Percentiles rank a stretch among this genome's conserved stretches.
phyloP scores from a whole-genome alignment of 2,888 invertebrate genomes.

The Diabrotica balteata region DNA sequence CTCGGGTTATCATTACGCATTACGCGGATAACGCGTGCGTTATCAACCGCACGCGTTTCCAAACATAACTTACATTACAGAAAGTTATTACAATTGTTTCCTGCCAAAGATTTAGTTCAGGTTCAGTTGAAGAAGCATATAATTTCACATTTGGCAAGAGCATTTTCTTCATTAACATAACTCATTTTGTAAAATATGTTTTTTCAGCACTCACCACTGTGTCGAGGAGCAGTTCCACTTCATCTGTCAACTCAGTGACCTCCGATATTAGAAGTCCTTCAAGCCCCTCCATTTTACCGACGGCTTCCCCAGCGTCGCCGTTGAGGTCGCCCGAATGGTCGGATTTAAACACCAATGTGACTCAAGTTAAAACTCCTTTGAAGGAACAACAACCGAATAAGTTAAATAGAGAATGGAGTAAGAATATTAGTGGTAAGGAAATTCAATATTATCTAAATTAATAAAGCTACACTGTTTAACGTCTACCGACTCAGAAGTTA shows the following conservation, averaged over 20 bases:
- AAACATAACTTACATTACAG: too few species aligned
- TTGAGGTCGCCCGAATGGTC: constrained; percentile 66
- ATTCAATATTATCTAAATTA: too few species aligned
- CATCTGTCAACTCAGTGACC: constrained; percentile 66
- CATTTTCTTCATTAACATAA: neutral
- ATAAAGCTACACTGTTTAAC: too few species aligned
- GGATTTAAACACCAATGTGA: constrained; percentile 58
- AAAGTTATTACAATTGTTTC: too few species aligned
- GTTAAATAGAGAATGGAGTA: constrained; percentile 51
- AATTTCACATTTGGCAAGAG: neutral
- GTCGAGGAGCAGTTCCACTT: constrained; percentile 72
- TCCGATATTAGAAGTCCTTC: constrained; percentile 60
- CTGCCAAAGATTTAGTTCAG: too few species aligned
- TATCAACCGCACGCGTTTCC: too few species aligned
- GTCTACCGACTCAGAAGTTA: too few species aligned
- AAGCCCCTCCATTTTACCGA: constrained; percentile 52
- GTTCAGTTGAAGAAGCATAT: neutral
- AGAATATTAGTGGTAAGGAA: constrained; percentile 44
- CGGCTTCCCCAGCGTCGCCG: constrained; percentile 56
- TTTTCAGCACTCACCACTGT: constrained; percentile 57
- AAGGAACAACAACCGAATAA: constrained; percentile 61
- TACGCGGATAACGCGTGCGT: too few species aligned
- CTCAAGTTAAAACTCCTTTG: constrained; percentile 60
- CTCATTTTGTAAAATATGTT: constrained; percentile 12
- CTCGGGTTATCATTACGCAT: too few species aligned